Evolutionary conservation across 1,140 invertebrate species (phyloP).

Genomic region (Calliphora vicina): DNA sequence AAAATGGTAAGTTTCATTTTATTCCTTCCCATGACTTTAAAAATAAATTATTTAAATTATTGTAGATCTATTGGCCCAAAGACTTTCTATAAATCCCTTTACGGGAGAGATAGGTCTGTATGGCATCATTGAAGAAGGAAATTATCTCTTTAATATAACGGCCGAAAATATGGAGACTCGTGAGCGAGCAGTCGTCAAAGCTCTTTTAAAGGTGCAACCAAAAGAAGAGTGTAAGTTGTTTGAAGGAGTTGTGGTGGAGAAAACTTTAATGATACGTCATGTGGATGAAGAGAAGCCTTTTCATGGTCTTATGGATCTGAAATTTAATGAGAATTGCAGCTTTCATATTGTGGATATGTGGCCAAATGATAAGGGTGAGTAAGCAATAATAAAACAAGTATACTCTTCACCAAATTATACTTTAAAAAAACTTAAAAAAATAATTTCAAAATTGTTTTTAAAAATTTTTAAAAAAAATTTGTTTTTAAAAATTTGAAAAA

Average conservation of each 20-base stretch:
- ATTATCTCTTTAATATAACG: constrained; percentile 10
- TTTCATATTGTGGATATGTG: constrained; percentile 19
- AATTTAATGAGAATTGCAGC: constrained; percentile 18
- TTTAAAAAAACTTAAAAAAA: too few relatives aligned
- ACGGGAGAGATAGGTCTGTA: constrained; percentile 12
- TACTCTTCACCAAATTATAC: too few relatives aligned
- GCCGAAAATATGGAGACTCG: neutral
- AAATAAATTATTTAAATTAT: neutral
- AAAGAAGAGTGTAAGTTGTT: constrained; percentile 5
- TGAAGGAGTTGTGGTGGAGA: neutral
- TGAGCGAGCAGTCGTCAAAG: neutral
- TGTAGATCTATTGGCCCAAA: neutral
- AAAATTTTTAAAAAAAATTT: too few relatives aligned
- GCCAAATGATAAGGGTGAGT: constrained; percentile 28
- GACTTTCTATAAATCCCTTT: neutral
- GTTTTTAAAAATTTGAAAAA: too few relatives aligned
- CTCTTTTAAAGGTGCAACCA: neutral
- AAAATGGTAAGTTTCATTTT: neutral
- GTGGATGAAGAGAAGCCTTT: constrained; percentile 4
- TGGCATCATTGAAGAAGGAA: neutral
- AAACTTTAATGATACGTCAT: constrained; percentile 12
- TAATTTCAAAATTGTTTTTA: too few relatives aligned
- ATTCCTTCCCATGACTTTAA: neutral
- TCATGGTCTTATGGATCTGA: neutral
- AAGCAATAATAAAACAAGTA: neutral